Percentiles rank a stretch among this genome's conserved stretches.
phyloP scores from a whole-genome alignment of 2,113 vertebrate genomes.

The Lathamus discolor region DNA sequence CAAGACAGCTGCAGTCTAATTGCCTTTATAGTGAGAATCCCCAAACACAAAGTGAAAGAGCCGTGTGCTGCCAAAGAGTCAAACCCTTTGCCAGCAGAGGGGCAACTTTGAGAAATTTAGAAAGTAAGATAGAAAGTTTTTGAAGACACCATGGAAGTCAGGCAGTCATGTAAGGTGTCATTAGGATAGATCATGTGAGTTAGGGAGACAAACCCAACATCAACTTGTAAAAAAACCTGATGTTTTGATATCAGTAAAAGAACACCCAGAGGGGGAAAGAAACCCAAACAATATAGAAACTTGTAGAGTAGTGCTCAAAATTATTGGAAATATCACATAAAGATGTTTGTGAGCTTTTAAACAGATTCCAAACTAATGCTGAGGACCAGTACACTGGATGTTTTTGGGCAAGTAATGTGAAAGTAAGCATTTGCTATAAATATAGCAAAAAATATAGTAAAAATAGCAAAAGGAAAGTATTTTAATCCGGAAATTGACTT shows the following conservation, averaged over 20 bases:
- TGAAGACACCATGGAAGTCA: not conserved
- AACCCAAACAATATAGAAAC: not conserved
- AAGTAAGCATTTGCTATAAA: not conserved
- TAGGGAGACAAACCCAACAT: not conserved
- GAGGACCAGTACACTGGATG: not conserved
- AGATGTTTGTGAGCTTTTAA: not conserved
- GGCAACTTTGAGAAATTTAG: not conserved
- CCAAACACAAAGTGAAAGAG: not conserved
- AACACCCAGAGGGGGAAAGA: accelerated
- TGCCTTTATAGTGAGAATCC: not conserved
- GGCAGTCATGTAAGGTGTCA: not conserved
- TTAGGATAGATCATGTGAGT: not conserved
- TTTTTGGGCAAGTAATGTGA: not conserved
- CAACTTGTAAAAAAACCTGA: not conserved
- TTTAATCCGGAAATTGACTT: not conserved
- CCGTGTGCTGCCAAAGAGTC: not conserved
- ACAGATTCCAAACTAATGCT: not conserved
- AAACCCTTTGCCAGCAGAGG: not conserved
- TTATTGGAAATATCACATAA: not conserved
- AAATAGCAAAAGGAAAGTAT: not conserved
- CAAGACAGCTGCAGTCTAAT: not conserved
- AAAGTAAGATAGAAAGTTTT: not conserved
- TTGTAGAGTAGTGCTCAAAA: not conserved
- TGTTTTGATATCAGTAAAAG: not conserved
- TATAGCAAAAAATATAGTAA: not conserved